Conservation (phyloP, 2,797 vertebrate genomes). For the Simalia tracyae region DNA sequence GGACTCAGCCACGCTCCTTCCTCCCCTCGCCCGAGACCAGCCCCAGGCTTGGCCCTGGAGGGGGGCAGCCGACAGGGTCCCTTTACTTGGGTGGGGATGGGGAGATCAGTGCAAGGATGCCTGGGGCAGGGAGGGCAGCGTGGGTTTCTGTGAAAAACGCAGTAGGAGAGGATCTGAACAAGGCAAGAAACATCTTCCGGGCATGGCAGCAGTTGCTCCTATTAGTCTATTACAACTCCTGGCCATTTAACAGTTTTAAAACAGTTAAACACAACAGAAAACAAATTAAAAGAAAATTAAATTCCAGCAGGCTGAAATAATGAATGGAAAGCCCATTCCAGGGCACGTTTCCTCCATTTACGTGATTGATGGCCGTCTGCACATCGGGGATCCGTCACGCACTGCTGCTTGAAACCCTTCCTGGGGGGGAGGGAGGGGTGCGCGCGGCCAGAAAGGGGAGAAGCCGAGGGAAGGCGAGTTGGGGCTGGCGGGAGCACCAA, state of each 20-base stretch:
- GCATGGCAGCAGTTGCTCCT: neutral
- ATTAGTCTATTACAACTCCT: neutral
- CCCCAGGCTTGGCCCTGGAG: neutral
- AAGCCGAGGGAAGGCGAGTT: neutral
- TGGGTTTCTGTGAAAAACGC: neutral
- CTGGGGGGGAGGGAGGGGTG: neutral
- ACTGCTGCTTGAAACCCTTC: neutral
- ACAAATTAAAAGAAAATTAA: neutral
- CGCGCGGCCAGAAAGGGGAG: neutral
- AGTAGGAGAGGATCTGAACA: neutral
- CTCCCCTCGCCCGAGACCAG: neutral
- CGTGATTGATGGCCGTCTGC: neutral
- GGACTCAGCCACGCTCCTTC: neutral
- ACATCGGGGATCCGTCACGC: neutral
- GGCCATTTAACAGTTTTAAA: neutral
- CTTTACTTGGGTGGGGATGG: neutral
- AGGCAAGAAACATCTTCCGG: neutral
- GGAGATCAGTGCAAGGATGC: neutral
- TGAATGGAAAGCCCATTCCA: neutral
- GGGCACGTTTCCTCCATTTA: neutral
- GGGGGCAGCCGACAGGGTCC: neutral
- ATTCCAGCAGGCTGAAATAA: neutral
- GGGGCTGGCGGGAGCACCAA: neutral
- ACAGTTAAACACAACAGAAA: neutral
- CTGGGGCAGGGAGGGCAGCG: neutral